A percentile compares a stretch with the other conserved stretches of the same genome.
These are phyloP conservation scores for Magallana gigas DNA, from an alignment of 1,140 invertebrate genomes.

Conservation along the genomic window DNA sequence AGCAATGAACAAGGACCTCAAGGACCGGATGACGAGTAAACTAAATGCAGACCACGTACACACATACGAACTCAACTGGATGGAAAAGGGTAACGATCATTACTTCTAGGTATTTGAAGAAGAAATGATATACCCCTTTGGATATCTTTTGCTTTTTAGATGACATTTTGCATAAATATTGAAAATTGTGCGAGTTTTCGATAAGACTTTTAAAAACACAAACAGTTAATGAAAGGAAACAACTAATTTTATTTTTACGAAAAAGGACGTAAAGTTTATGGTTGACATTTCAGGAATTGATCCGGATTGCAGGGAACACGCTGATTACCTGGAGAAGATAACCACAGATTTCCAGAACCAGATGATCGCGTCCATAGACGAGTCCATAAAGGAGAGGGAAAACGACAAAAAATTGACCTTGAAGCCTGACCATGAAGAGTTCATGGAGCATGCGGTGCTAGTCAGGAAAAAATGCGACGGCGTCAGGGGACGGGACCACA, in stretches of 20 bases:
- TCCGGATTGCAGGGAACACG: constrained; percentile 52
- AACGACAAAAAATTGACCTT: constrained; percentile 20
- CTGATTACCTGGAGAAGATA: constrained; percentile 57
- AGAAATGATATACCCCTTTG: too few species aligned
- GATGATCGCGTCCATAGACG: constrained; percentile 54
- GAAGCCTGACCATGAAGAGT: constrained; percentile 51
- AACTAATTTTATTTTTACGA: too few species aligned
- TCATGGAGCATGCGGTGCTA: constrained; percentile 46
- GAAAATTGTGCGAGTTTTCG: too few species aligned
- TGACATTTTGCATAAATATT: too few species aligned
- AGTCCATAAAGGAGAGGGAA: constrained; percentile 45
- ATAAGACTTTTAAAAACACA: too few species aligned
- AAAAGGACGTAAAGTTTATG: neutral
- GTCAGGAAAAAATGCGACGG: constrained; percentile 50
- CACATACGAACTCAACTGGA: constrained; percentile 49
- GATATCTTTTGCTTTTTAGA: too few species aligned
- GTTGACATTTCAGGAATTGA: constrained; percentile 58
- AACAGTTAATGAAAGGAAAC: too few species aligned
- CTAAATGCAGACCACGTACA: constrained; percentile 40
- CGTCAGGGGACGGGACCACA: constrained; percentile 41
- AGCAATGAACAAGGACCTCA: constrained; percentile 50
- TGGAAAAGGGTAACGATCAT: constrained; percentile 52
- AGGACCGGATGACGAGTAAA: constrained; percentile 39
- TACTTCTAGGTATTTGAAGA: too few species aligned
- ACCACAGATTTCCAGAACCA: constrained; percentile 53